Percentiles rank a stretch among this genome's conserved stretches.
Conservation (phyloP, 2,113 vertebrate genomes). For the Apteryx mantelli region DNA sequence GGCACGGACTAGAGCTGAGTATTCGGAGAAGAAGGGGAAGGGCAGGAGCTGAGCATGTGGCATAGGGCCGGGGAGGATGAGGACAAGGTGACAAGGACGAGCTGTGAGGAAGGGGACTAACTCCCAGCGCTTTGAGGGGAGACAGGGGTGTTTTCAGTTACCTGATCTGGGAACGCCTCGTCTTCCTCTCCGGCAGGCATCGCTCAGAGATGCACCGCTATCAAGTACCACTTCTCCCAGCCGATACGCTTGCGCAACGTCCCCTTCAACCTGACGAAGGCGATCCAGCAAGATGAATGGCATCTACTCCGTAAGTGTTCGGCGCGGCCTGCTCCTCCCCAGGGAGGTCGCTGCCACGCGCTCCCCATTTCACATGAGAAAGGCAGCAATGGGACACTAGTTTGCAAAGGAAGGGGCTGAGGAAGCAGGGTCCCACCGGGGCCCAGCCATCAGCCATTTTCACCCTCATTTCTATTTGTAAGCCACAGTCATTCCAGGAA, state of each 20-base stretch:
- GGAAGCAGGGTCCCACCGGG: background rate
- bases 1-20: background rate
- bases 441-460: background rate
- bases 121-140: background rate
- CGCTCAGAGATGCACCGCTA: conserved; percentile 81
- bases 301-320: conserved; percentile 83
- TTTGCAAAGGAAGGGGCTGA: background rate
- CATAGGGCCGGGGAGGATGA: background rate
- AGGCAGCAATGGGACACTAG: background rate
- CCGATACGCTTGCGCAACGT: conserved; percentile 83
- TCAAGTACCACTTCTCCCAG: conserved; percentile 89
- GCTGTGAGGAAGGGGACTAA: background rate
- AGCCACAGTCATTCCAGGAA: background rate
- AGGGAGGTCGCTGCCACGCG: rapidly evolving
- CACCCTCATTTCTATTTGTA: background rate
- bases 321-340: no score
- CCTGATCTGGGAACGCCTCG: rapidly evolving
- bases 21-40: background rate
- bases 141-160: background rate
- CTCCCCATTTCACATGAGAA: background rate
- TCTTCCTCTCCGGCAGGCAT: conserved; percentile 70
- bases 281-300: conserved; percentile 88
- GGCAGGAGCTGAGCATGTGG: background rate
- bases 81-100: background rate
- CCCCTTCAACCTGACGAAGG: conserved; percentile 86